Conservation (phyloP, 2,888 invertebrate species). For the Diplolepis rosae region DNA sequence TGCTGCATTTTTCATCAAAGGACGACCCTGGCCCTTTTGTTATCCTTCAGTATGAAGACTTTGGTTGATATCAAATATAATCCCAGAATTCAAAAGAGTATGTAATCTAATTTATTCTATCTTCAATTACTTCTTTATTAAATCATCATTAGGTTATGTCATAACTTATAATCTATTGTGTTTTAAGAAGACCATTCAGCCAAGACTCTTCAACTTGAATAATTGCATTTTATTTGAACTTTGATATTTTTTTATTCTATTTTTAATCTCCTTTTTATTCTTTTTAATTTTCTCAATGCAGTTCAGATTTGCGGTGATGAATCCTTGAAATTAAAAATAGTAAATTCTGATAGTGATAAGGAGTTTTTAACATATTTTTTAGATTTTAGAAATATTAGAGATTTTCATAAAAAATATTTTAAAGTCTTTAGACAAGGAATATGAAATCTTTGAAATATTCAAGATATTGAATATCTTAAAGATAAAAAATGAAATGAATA, state of each 20-base stretch:
- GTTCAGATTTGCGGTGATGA: too few species aligned
- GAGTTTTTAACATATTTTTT: too few species aligned
- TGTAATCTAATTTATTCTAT: neutral
- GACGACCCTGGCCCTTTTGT: neutral
- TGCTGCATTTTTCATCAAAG: neutral
- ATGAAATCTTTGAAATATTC: too few species aligned
- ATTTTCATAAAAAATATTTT: too few species aligned
- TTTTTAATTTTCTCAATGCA: too few species aligned
- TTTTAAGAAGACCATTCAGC: neutral
- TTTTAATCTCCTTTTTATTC: neutral
- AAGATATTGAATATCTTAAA: too few species aligned
- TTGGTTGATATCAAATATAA: constrained; percentile 21
- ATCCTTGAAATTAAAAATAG: too few species aligned
- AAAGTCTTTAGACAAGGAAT: too few species aligned
- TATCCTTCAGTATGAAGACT: constrained; percentile 4
- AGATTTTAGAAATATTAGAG: too few species aligned
- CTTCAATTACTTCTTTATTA: neutral
- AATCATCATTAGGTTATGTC: neutral
- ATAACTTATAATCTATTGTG: neutral
- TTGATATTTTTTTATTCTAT: neutral
- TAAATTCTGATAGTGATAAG: too few species aligned
- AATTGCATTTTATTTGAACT: neutral
- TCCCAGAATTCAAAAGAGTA: constrained; percentile 5
- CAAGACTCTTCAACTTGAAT: neutral
- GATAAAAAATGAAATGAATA: too few species aligned